Base-by-base conservation (phyloP, 2,888 invertebrate genomes). In the Sminthurides aquaticus region DNA sequence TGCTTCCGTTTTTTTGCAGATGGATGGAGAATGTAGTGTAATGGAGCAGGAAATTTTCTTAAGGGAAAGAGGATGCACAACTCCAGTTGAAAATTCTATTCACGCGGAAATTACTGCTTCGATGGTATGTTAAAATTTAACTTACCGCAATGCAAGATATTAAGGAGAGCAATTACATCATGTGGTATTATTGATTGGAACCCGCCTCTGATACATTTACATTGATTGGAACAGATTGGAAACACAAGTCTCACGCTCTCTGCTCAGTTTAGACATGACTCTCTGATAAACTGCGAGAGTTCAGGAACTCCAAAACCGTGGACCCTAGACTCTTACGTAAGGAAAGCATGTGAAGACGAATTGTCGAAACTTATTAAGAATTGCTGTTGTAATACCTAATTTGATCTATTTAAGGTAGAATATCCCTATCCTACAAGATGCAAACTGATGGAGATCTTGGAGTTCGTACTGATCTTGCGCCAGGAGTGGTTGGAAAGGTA, bases 91-190 rank as follows among this genome's bases (percentile, higher is more conserved):
- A 8, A 65, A 65, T 25, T 65, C 65, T 15, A 2, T 65, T 28
- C 65, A 61, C 20, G 57, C 60, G 15, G 65, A 65, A 56, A 65
- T 65, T 61, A 49, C 49, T 28, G 65, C 60, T 34, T 56, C 62
- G n/a, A 24, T 62, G 48, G 62, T 62, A 20, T 29, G 58, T 56
- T 3, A 25, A 11, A 24, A 8, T 54, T 54, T 54, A 8, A 18
- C 25, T 18, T 43, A 18, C 43, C 11, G n/a, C n/a, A n/a, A n/a
- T n/a, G n/a, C n/a, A n/a, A n/a, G n/a, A n/a, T n/a, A n/a, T n/a
- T n/a, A n/a, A n/a, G n/a, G n/a, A n/a, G n/a, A n/a, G n/a, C n/a
- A n/a, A n/a, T n/a, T n/a, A n/a, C n/a, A n/a, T n/a, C n/a, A n/a
- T n/a, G n/a, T n/a, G n/a, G n/a, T n/a, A n/a, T n/a, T n/a, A n/a